These are phyloP conservation scores for Semnornis frantzii DNA, from an alignment of 2,113 vertebrate species.

Conservation along the genomic window DNA sequence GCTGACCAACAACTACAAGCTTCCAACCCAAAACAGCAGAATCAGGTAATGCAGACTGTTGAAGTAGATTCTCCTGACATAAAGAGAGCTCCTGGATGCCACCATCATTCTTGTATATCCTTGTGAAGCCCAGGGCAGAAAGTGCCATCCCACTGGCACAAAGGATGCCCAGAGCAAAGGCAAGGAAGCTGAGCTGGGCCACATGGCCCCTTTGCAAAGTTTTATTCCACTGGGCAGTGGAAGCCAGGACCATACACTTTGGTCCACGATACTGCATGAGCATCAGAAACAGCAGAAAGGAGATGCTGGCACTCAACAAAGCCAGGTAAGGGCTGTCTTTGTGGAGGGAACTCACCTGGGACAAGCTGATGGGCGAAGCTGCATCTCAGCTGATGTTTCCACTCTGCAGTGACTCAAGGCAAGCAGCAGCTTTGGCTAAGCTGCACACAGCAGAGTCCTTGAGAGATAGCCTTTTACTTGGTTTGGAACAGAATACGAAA, in stretches of 20 bases:
- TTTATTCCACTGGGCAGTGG: neutral
- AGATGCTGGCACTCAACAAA: neutral
- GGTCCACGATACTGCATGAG: neutral
- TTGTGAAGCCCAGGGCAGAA: neutral
- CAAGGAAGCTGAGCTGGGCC: neutral
- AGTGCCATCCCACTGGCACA: neutral
- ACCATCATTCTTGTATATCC: neutral
- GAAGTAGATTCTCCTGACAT: neutral
- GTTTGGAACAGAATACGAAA: neutral
- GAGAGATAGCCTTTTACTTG: neutral
- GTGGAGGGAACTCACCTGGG: neutral
- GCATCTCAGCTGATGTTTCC: neutral
- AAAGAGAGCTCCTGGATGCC: neutral
- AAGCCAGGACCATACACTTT: neutral
- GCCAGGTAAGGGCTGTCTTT: neutral
- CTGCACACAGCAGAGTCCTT: neutral
- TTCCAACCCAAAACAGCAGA: neutral
- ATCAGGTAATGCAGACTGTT: neutral
- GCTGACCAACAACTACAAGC: neutral
- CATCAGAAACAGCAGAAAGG: neutral
- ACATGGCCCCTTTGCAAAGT: neutral
- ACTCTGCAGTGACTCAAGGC: neutral
- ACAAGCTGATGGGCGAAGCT: accelerated
- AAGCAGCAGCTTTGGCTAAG: neutral
- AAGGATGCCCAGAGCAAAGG: neutral